These are phyloP conservation scores for Xestobium rufovillosum DNA, from an alignment of 2,888 invertebrate species.

Conservation along the genomic window DNA sequence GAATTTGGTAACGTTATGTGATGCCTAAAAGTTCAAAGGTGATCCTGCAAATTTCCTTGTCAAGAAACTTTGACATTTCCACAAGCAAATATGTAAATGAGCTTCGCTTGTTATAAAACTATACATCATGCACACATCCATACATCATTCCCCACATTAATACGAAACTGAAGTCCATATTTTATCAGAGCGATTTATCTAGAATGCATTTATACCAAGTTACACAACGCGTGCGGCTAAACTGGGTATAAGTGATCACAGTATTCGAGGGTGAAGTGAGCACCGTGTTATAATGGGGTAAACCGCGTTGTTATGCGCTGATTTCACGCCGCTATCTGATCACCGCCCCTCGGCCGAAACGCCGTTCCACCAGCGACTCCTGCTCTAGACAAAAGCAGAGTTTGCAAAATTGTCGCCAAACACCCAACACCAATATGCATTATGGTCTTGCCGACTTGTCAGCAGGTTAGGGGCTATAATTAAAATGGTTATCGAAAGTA, in stretches of 20 bases:
- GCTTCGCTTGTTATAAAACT: conserved; percentile 33
- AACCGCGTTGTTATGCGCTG: conserved; percentile 45
- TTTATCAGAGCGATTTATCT: conserved; percentile 43
- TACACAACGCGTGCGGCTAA: conserved; percentile 30
- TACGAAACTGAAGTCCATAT: conserved; percentile 42
- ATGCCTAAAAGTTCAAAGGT: too few relatives aligned
- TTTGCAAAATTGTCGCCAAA: neutral
- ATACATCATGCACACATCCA: conserved; percentile 35
- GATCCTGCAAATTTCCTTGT: too few relatives aligned
- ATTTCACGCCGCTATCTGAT: conserved; percentile 44
- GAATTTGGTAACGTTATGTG: too few relatives aligned
- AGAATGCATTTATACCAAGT: conserved; percentile 40
- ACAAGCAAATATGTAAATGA: conserved; percentile 34
- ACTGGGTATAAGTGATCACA: conserved; percentile 22
- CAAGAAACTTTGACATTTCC: too few relatives aligned
- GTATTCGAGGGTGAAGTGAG: conserved; percentile 32
- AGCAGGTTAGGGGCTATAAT: too few relatives aligned
- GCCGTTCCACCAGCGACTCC: neutral
- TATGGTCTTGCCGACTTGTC: too few relatives aligned
- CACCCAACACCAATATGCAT: too few relatives aligned
- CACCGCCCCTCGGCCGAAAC: conserved; percentile 33
- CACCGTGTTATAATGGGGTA: conserved; percentile 42
- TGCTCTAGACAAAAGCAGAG: neutral
- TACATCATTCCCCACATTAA: conserved; percentile 38
- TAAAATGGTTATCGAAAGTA: too few relatives aligned